Evolutionary conservation across 2,797 vertebrate species (phyloP).

Genomic region (Sebastes umbrosus): DNA sequence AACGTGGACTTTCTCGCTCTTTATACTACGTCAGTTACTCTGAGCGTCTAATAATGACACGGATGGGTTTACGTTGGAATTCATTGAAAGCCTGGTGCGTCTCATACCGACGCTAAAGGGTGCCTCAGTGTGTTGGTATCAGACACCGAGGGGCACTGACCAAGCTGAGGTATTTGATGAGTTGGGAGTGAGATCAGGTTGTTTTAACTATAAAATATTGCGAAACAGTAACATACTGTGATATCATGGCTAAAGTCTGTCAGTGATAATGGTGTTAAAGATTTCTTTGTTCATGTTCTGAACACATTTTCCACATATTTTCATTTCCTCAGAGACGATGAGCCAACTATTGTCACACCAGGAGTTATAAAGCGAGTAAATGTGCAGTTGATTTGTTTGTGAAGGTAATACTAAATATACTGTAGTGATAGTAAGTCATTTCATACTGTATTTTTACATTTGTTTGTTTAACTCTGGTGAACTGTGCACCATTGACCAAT

Average conservation of each 20-base stretch:
- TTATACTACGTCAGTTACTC: too few relatives aligned
- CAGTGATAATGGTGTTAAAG: accelerated
- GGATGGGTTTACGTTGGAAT: too few relatives aligned
- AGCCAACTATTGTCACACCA: not conserved
- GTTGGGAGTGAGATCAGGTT: accelerated
- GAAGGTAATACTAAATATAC: too few relatives aligned
- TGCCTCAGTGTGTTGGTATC: too few relatives aligned
- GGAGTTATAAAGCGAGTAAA: accelerated
- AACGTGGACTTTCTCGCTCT: too few relatives aligned
- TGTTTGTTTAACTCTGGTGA: too few relatives aligned
- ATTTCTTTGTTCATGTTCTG: not conserved
- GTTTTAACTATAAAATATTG: too few relatives aligned
- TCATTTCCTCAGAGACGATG: not conserved
- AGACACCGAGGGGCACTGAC: too few relatives aligned
- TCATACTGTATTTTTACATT: too few relatives aligned
- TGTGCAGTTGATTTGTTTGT: not conserved
- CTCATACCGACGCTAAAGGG: accelerated
- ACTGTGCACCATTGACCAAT: too few relatives aligned
- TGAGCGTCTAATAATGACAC: accelerated
- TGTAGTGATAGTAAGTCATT: too few relatives aligned
- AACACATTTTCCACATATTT: not conserved
- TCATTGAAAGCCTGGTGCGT: accelerated
- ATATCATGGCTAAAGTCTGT: not conserved
- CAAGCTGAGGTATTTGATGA: accelerated
- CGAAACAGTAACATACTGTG: accelerated